A percentile compares a stretch with the other conserved stretches of the same genome.
Conservation (phyloP, 2,888 invertebrate genomes). For the Mylabris sibirica region DNA sequence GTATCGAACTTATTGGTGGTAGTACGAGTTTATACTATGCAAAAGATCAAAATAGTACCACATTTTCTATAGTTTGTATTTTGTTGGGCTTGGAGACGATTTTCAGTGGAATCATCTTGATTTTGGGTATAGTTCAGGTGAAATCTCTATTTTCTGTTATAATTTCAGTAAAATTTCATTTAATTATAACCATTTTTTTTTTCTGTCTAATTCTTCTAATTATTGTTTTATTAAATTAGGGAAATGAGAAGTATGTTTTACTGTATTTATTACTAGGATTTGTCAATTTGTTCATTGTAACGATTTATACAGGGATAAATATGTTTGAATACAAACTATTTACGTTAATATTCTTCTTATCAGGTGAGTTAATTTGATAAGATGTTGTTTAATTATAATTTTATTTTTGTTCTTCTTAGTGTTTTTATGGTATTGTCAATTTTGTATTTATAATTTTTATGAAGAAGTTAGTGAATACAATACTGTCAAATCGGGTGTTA, state of each 20-base stretch:
- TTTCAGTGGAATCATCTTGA: conserved; percentile 30
- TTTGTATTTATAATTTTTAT: conserved; percentile 49
- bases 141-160: conserved; percentile 12
- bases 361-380: conserved; percentile 42
- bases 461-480: conserved; percentile 50
- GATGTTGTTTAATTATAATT: neutral
- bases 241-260: conserved; percentile 47
- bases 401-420: conserved; percentile 30
- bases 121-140: conserved; percentile 37
- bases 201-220: neutral
- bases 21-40: conserved; percentile 25
- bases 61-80: conserved; percentile 34
- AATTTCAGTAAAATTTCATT: neutral
- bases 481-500: conserved; percentile 47
- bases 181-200: conserved; percentile 12
- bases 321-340: conserved; percentile 40
- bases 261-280: conserved; percentile 48
- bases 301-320: conserved; percentile 48
- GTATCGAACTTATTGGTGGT: conserved; percentile 29
- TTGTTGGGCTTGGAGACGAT: conserved; percentile 37
- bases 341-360: conserved; percentile 35
- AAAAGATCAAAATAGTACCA: conserved; percentile 24
- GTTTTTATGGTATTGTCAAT: conserved; percentile 48
- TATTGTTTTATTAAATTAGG: conserved; percentile 42
- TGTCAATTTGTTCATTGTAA: conserved; percentile 45